Conservation (phyloP, 2,888 invertebrate species). For the Xanthia togata region DNA sequence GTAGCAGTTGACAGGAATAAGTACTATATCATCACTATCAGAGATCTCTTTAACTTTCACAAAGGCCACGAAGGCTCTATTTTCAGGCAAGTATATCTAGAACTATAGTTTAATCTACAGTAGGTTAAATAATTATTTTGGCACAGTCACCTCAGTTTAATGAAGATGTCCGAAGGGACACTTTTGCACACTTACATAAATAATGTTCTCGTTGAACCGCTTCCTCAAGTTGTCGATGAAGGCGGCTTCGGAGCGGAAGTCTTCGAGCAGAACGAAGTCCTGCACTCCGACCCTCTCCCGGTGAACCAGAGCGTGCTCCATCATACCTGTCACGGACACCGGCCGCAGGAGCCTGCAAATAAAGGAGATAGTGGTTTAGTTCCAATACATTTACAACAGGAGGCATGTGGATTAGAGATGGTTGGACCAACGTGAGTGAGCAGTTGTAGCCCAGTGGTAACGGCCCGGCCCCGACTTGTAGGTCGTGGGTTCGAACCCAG, state of each 20-base stretch:
- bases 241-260: slow-evolving; percentile 94
- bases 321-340: slow-evolving; percentile 88
- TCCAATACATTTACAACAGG: background rate
- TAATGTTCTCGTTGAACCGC: slow-evolving; percentile 96
- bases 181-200: slow-evolving; percentile 94
- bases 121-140: background rate
- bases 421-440: background rate
- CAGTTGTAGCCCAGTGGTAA: too few relatives aligned
- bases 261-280: slow-evolving; percentile 97
- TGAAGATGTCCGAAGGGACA: background rate
- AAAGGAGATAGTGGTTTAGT: slow-evolving; percentile 47
- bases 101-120: background rate
- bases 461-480: too few relatives aligned
- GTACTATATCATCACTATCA: background rate
- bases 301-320: slow-evolving; percentile 95
- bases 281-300: slow-evolving; percentile 97
- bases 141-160: background rate
- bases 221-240: slow-evolving; percentile 97
- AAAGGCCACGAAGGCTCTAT: background rate
- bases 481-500: too few relatives aligned
- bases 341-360: slow-evolving; percentile 81
- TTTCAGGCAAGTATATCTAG: background rate
- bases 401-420: background rate
- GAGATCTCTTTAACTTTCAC: background rate
- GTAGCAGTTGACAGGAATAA: background rate